phyloP scores from a whole-genome alignment of 2,888 invertebrate genomes.

The Dyspetes luteomarginatus region DNA sequence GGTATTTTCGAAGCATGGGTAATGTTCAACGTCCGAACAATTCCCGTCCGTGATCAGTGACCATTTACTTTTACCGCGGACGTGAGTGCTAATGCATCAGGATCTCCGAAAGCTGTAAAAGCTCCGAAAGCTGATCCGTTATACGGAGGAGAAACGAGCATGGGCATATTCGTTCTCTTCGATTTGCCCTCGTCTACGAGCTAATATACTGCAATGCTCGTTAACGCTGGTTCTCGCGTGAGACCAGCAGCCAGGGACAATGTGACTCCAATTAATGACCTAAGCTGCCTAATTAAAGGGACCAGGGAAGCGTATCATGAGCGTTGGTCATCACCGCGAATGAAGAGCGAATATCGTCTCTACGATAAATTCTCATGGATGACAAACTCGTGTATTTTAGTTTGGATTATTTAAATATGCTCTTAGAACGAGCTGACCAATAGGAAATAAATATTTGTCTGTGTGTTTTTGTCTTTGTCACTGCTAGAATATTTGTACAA shows the following conservation, averaged over 20 bases:
- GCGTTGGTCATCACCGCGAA: slow-evolving; percentile 41
- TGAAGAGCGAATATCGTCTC: slow-evolving; percentile 23
- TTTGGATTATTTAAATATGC: background rate
- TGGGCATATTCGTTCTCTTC: slow-evolving; percentile 1
- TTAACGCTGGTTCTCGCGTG: slow-evolving; percentile 18
- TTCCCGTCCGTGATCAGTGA: too few species aligned
- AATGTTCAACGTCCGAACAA: too few species aligned
- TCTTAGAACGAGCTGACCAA: background rate
- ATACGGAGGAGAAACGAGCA: background rate
- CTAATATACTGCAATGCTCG: slow-evolving; percentile 33
- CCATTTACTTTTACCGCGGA: background rate
- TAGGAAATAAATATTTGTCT: slow-evolving; percentile 16
- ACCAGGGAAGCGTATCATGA: slow-evolving; percentile 51
- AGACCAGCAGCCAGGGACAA: background rate
- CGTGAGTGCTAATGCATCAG: background rate
- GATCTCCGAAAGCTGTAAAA: slow-evolving; percentile 1
- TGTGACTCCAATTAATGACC: slow-evolving; percentile 54
- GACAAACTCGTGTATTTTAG: background rate
- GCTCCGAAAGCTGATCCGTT: slow-evolving; percentile 31
- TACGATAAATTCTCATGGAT: slow-evolving; percentile 37
- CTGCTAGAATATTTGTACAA: too few species aligned
- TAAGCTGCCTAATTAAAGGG: slow-evolving; percentile 63
- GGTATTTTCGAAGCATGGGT: too few species aligned
- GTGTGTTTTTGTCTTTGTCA: too few species aligned
- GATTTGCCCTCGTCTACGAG: slow-evolving; percentile 9